Base-by-base conservation (phyloP, 2,113 vertebrate species). In the Pica pica region DNA sequence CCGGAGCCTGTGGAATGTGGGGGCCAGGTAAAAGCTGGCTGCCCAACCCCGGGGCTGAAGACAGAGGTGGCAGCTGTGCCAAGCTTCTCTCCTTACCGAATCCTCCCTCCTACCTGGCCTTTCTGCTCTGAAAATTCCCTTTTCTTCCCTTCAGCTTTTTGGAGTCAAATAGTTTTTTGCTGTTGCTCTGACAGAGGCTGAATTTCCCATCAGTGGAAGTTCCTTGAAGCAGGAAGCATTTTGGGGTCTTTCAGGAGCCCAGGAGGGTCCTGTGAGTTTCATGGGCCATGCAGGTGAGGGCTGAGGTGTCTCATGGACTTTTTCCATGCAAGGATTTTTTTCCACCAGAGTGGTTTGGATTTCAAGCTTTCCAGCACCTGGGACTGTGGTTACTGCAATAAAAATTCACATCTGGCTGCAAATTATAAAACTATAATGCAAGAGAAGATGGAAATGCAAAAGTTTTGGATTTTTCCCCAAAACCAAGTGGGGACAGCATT, bases 401-500 rank as follows among this genome's bases (percentile, higher is more conserved):
- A 33, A 41, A 83, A 91, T 0, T 13, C 41, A 39, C 30, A 46
- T 41, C 53, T 69, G 63, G 20, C 53, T 39, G 47, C 30, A 56
- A 1, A 2, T 12, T 22, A 3, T 5, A 26, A 55, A 50, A 7
- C 7, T 22, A 3, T 0, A 2, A 46, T 18, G 50, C 44, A 33
- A 30, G 41, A 9, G 11, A 68, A 65, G 44, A 33, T 6, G 19
- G 26, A 41, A 65, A 89, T 3, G 11, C 8, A 13, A 42, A 68
- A 63, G 4, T 13, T 11, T 87, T 68, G 46, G 24, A 16, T 50
- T 81, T 69, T 31, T 4, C 31, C 50, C 52, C 42, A 1, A 61
- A 70, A 57, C 8, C 6, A 9, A 60, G 3, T 6, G 6, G 14
- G 33, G 7, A 42, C 63, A 74, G 12, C 1, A 8, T 70, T 42